Evolutionary conservation across 2,888 invertebrate genomes (phyloP), one percentile per base, ranked within the genome.

Genomic region (Petrolisthes manimaculis): DNA sequence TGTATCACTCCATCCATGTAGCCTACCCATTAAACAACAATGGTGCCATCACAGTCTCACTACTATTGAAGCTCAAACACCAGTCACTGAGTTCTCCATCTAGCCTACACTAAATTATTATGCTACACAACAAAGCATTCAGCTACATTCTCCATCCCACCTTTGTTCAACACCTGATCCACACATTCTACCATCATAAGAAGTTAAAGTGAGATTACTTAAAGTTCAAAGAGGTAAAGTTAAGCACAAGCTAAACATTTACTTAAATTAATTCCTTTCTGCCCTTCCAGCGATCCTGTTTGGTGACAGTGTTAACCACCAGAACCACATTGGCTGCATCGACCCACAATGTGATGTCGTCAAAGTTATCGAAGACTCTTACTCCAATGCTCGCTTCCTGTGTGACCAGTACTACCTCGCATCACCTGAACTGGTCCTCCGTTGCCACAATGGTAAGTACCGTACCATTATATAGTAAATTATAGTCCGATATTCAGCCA

Each of bases 381-480:
- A 97, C 93, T 98, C 98, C 93, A 99, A 99, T 94, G 99, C 99
- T 0, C 94, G 97, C 91, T 99, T 99, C 93, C 95, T 99, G 74
- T 99, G 99, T 94, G 99, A 99, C 93, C 96, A 98, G 93, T 99
- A 99, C 94, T 99, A 99, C 93, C 94, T 99, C 92, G 96, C 96
- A 1, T 96, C 98, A 91, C 99, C 99, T 0, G 97, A 97, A 91
- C 93, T 99, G 83, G 94, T 96, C 91, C 94, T 99, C 84, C 94
- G 95, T 91, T 96, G 96, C 93, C 95, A 96, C 92, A 97, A 97
- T 93, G 95, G 96, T 96, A 93, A 94, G 94, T 54, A 3, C 18
- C 69, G 37, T 37, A 37, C 1, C 37, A 37, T 37, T 37, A 37
- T 37, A 37, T 37, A 1, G 37, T 37, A 37, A 37, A 37, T 37